Evolutionary conservation across 2,888 invertebrate genomes (phyloP), one percentile per base, ranked within the genome.

Genomic region (Drosophila tripunctata): DNA sequence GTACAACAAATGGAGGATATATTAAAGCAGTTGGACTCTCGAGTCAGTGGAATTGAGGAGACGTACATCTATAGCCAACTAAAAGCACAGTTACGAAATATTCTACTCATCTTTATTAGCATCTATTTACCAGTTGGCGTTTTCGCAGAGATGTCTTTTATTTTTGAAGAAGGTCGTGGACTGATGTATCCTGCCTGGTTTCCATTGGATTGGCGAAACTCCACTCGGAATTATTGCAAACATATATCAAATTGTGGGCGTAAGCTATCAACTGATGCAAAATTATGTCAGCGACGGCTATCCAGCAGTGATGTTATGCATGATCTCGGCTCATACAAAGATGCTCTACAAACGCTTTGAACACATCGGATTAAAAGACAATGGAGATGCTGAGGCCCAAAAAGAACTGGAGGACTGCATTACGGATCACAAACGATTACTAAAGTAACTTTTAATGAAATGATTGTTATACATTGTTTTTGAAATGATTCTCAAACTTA

Each of bases 171-270:
- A 4, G 12, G 4, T 1, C 5, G 1, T 4, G n/a, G 31, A n/a
- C 54, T 88, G 0, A 50, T 90, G 47, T 90, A 85, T 50, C 87
- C 88, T 2, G 89, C 74, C 2, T 81, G 81, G 78, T 31, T 31
- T 12, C 31, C 31, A 2, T 84, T 31, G n/a, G 31, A 31, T n/a
- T 31, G 31, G 83, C 4, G n/a, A 5, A 31, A 4, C 3, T 31
- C 31, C 31, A 12, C 4, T 3, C 12, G 4, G 3, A 31, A 31
- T 12, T 12, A 31, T 5, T 12, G 31, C 31, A 31, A 12, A 31
- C n/a, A 4, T 31, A 1, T 31, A n/a, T 5, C 12, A 31, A 31
- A n/a, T 31, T 31, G 31, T 12, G 5, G 31, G 31, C 1, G 4
- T 2, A 3, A 3, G 10, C 4, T 31, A 31, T 31, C 31, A n/a